Conservation (phyloP, 1,140 invertebrate species). For the Luehdorfia chinensis region DNA sequence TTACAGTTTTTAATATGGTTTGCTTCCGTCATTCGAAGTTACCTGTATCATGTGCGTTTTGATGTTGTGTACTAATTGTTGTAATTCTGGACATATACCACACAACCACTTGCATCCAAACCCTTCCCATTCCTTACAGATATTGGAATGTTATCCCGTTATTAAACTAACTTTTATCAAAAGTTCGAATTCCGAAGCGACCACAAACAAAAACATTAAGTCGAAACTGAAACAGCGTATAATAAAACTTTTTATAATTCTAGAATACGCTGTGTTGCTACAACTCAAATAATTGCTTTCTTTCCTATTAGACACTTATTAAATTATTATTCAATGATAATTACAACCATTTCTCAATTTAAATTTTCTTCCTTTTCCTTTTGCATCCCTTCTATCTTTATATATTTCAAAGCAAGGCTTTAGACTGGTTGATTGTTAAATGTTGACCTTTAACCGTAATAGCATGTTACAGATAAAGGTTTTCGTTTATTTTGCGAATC, state of each 20-base stretch:
- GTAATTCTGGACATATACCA: slow-evolving; percentile 49
- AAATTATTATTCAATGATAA: too few relatives aligned
- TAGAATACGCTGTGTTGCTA: too few relatives aligned
- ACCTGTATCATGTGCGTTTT: slow-evolving; percentile 58
- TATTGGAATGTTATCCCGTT: slow-evolving; percentile 14
- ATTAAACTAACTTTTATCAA: too few relatives aligned
- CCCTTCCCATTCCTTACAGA: slow-evolving; percentile 30
- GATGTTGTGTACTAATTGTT: slow-evolving; percentile 71
- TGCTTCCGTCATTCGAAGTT: slow-evolving; percentile 33
- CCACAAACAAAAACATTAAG: too few relatives aligned
- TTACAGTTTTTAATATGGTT: neutral
- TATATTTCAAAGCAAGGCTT: slow-evolving; percentile 44
- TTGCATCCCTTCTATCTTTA: slow-evolving; percentile 26
- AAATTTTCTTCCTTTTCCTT: slow-evolving; percentile 19
- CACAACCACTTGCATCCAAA: slow-evolving; percentile 65
- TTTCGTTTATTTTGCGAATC: slow-evolving; percentile 35
- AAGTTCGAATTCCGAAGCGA: too few relatives aligned
- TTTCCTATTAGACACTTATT: too few relatives aligned
- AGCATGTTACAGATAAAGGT: slow-evolving; percentile 52
- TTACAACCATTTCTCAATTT: too few relatives aligned
- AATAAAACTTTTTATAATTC: too few relatives aligned
- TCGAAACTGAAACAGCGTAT: too few relatives aligned
- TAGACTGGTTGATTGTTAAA: slow-evolving; percentile 28
- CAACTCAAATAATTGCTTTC: too few relatives aligned
- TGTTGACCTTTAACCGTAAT: slow-evolving; percentile 55